Conservation (phyloP, 2,888 invertebrate genomes). For the Nomada ferruginata region DNA sequence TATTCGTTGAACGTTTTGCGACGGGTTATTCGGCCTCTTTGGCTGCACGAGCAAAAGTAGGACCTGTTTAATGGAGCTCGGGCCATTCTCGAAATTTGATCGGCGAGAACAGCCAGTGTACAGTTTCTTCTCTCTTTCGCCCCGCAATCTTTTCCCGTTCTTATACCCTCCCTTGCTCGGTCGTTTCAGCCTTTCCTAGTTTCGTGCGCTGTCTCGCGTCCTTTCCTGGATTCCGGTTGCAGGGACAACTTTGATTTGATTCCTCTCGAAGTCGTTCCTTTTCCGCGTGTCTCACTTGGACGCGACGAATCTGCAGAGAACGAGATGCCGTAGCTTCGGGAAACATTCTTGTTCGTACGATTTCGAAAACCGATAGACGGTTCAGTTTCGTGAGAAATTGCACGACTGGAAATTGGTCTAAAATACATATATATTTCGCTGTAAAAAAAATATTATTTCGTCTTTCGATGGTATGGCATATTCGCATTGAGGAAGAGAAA, state of each 20-base stretch:
- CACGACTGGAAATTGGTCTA: neutral
- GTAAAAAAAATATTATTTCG: neutral
- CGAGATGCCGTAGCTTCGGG: neutral
- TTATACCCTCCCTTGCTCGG: constrained; percentile 33
- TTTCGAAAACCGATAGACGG: constrained; percentile 14
- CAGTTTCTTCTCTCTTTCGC: constrained; percentile 50
- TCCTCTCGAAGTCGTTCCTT: constrained; percentile 63
- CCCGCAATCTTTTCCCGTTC: constrained; percentile 36
- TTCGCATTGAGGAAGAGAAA: too few species aligned
- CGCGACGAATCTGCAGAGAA: constrained; percentile 70
- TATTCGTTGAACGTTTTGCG: constrained; percentile 73
- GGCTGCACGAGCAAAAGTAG: constrained; percentile 69
- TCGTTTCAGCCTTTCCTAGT: constrained; percentile 10
- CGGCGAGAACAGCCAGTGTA: constrained; percentile 76
- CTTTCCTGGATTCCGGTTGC: constrained; percentile 71
- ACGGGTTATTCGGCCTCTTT: constrained; percentile 69
- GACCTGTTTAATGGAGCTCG: constrained; percentile 79
- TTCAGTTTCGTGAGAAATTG: neutral
- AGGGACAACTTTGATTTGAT: constrained; percentile 81
- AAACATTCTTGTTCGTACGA: constrained; percentile 7
- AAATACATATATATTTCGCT: neutral
- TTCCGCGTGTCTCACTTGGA: constrained; percentile 42
- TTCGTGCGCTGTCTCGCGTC: constrained; percentile 62
- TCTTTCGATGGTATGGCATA: neutral
- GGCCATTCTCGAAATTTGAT: constrained; percentile 81